Evolutionary conservation across 1,140 invertebrate genomes (phyloP).

Genomic region (Bursaphelenchus mucronatus): DNA sequence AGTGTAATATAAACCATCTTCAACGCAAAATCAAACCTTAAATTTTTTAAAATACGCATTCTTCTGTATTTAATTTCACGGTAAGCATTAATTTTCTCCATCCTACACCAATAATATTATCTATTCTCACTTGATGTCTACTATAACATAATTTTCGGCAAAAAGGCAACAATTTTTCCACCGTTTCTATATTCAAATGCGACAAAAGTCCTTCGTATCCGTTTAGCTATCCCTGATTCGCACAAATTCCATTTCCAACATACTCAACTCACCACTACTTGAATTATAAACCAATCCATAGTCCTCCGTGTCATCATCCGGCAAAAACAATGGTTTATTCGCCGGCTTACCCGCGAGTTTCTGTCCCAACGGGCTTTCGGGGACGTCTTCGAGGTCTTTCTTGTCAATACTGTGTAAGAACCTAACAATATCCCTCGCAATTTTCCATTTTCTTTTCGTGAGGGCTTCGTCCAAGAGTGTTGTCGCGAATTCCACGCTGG

Average conservation of each 20-base stretch:
- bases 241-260: background rate
- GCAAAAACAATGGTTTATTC: slow-evolving; percentile 29
- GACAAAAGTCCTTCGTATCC: no score
- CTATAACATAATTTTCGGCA: no score
- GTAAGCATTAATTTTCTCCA: no score
- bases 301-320: slow-evolving; percentile 22
- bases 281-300: slow-evolving; percentile 32
- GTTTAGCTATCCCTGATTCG: no score
- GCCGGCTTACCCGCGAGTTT: slow-evolving; percentile 23
- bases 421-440: slow-evolving; percentile 85
- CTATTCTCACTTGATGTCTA: no score
- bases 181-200: no score
- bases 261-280: slow-evolving; percentile 18
- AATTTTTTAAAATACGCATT: no score
- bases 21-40: no score
- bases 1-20: no score
- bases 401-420: slow-evolving; percentile 82
- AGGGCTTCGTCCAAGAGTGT: slow-evolving; percentile 87
- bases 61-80: no score
- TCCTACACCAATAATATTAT: no score
- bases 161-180: no score
- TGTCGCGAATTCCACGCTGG: slow-evolving; percentile 72
- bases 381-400: slow-evolving; percentile 35
- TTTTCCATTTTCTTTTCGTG: slow-evolving; percentile 82
- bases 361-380: slow-evolving; percentile 41